These are phyloP conservation scores for mouse (Mus musculus) DNA, from an alignment of 2,113 vertebrate species.

Conservation along the genomic window GRCm39 chr10:91588001-91588500, in stretches of 20 bases:
- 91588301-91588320: not conserved
- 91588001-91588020: not conserved
- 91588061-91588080: not conserved
- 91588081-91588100: not conserved
- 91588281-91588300: not conserved
- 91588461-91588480: too few species aligned
- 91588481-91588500: too few species aligned
- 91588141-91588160: not conserved
- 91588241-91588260: constrained; percentile 7
- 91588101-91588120: not conserved
- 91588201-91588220: not conserved
- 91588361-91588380: too few species aligned
- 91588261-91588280: not conserved
- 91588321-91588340: not conserved
- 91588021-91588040: not conserved
- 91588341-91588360: too few species aligned
- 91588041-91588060: not conserved
- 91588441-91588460: too few species aligned
- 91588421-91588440: too few species aligned
- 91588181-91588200: constrained; percentile 17
- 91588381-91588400: too few species aligned
- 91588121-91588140: not conserved
- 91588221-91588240: not conserved
- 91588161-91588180: not conserved
- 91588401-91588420: too few species aligned